Percentiles rank a stretch among this genome's conserved stretches.
phyloP scores from a whole-genome alignment of 2,797 vertebrate genomes.

The Sylvilagus floridanus region DNA sequence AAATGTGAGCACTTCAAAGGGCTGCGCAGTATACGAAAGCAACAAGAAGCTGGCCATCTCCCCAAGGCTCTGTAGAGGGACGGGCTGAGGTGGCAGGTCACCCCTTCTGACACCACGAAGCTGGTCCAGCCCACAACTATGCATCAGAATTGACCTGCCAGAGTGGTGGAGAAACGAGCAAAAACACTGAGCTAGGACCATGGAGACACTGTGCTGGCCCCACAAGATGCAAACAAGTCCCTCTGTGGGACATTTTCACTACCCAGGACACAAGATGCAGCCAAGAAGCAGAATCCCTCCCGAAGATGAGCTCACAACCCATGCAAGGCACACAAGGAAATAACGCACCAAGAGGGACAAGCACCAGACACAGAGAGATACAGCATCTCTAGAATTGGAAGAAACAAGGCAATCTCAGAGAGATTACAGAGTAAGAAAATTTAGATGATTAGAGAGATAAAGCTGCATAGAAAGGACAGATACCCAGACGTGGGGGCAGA shows the following conservation, averaged over 20 bases:
- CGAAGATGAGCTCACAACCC: neutral
- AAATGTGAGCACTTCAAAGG: neutral
- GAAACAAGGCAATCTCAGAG: neutral
- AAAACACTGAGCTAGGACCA: neutral
- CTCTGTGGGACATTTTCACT: neutral
- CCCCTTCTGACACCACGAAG: neutral
- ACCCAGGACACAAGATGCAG: neutral
- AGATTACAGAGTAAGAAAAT: neutral
- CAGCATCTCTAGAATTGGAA: neutral
- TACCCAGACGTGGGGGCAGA: neutral
- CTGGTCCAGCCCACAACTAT: neutral
- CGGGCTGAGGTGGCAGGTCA: neutral
- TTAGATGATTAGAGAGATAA: neutral
- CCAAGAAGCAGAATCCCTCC: neutral
- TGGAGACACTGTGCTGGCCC: neutral
- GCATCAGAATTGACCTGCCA: neutral
- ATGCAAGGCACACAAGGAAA: conserved; percentile 12
- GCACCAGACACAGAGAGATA: neutral
- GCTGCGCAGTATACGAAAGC: neutral
- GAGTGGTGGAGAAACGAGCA: neutral
- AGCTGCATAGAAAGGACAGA: neutral
- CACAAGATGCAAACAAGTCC: neutral
- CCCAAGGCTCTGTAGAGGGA: neutral
- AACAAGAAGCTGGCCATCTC: neutral
- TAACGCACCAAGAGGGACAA: neutral